A percentile compares a stretch with the other conserved stretches of the same genome.
These are phyloP conservation scores for Synergus japonicus DNA, from an alignment of 2,888 invertebrate genomes.

Conservation along the genomic window DNA sequence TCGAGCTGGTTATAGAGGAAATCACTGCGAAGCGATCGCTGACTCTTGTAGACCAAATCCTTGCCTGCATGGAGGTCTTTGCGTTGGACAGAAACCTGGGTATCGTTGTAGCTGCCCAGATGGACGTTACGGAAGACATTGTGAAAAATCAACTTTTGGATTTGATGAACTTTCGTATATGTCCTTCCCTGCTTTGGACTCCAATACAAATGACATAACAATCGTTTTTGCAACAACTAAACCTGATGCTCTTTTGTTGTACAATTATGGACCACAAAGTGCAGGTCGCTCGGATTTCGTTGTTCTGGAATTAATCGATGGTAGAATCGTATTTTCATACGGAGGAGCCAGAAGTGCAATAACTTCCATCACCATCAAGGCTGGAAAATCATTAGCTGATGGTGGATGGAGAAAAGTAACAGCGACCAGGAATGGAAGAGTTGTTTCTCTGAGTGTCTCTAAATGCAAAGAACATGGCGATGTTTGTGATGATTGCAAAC, in stretches of 20 bases:
- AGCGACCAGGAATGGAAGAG: conserved; percentile 92
- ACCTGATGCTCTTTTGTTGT: conserved; percentile 90
- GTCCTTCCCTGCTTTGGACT: conserved; percentile 91
- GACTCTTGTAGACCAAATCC: conserved; percentile 96
- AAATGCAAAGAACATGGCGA: conserved; percentile 92
- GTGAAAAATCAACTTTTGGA: conserved; percentile 93
- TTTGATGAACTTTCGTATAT: conserved; percentile 94
- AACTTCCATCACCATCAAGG: conserved; percentile 86
- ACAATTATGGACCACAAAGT: conserved; percentile 93
- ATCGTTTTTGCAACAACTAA: conserved; percentile 95
- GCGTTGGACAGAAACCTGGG: conserved; percentile 92
- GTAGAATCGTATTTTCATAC: conserved; percentile 92
- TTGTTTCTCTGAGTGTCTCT: conserved; percentile 90
- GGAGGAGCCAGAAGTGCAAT: conserved; percentile 94
- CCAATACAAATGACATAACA: conserved; percentile 93
- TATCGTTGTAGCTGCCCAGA: conserved; percentile 85
- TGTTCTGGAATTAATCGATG: conserved; percentile 91
- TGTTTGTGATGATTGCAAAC: conserved; percentile 90
- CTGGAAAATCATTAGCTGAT: conserved; percentile 84
- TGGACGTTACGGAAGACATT: conserved; percentile 93
- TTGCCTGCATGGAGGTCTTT: conserved; percentile 93
- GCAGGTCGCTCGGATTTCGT: conserved; percentile 95
- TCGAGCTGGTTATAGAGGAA: conserved; percentile 93
- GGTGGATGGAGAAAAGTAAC: conserved; percentile 95
- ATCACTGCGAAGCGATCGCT: conserved; percentile 91